Base-by-base conservation (phyloP, 2,888 invertebrate genomes). In the Tetanocera ferruginea region DNA sequence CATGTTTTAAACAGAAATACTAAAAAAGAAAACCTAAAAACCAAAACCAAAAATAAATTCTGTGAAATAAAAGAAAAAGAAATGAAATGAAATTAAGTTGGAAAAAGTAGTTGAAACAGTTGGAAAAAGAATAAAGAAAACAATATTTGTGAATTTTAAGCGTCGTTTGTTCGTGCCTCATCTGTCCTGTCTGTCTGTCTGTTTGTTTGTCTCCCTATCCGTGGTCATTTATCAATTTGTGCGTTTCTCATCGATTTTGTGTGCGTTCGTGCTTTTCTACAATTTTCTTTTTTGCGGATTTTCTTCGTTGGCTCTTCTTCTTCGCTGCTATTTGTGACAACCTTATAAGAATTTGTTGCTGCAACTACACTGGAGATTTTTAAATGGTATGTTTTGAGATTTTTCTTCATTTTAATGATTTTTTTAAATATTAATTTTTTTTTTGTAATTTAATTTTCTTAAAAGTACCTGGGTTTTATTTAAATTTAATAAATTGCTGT, bases 381-480 rank as follows among this genome's bases (percentile, higher is more conserved):
- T 67, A 49, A 49, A 43, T 49, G 67, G 67, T 67, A 67, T n/a
- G 67, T 49, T 67, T 43, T 67, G 11, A 23, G 5, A 23, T 23
- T 55, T 55, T 55, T 55, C 2, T 51, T 17, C 8, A 55, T 19
- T 19, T 55, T 19, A 55, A 55, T 19, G 1, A 55, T n/a, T 1
- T 55, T 55, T 55, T 1, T 5, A 14, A 52, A 52, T 3, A 19
- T 3, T 5, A 14, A 52, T 52, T 52, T 37, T 4, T 37, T n/a
- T n/a, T n/a, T n/a, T n/a, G n/a, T n/a, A n/a, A n/a, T n/a, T n/a
- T n/a, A n/a, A n/a, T n/a, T n/a, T n/a, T n/a, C n/a, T n/a, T n/a
- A n/a, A n/a, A n/a, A n/a, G n/a, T n/a, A n/a, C n/a, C n/a, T n/a
- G n/a, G n/a, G n/a, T n/a, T n/a, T n/a, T n/a, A n/a, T n/a, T n/a